Percentiles rank a stretch among this genome's conserved stretches.
These are phyloP conservation scores for Halcyon malimbica DNA, from an alignment of 2,113 vertebrate genomes.

Conservation along the genomic window DNA sequence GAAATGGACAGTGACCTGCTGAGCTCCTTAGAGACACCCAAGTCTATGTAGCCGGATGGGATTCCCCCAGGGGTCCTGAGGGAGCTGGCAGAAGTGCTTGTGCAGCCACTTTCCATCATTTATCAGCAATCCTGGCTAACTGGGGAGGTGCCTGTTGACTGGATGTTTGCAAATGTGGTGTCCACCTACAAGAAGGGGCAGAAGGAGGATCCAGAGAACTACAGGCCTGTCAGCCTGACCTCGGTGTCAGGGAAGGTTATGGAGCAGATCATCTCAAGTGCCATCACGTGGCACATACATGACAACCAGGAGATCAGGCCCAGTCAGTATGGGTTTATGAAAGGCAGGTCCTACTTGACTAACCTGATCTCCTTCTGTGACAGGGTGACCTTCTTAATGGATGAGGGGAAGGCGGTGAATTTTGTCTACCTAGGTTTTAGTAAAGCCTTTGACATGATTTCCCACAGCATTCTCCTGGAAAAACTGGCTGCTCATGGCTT, in stretches of 20 bases:
- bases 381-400: neutral
- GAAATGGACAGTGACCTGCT: neutral
- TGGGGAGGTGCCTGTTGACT: neutral
- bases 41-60: neutral
- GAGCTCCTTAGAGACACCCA: neutral
- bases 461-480: neutral
- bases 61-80: neutral
- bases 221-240: neutral
- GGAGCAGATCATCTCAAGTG: neutral
- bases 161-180: neutral
- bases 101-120: neutral
- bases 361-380: neutral
- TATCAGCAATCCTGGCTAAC: neutral
- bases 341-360: neutral
- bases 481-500: neutral
- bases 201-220: neutral
- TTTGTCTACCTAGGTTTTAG: neutral
- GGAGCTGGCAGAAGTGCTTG: neutral
- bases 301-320: neutral
- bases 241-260: fast-evolving
- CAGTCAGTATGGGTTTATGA: neutral
- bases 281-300: fast-evolving
- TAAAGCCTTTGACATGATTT: neutral
- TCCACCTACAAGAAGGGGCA: neutral
- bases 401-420: neutral